A percentile compares a stretch with the other conserved stretches of the same genome.
phyloP scores from a whole-genome alignment of 2,797 vertebrate species.

The Micromesistius poutassou region DNA sequence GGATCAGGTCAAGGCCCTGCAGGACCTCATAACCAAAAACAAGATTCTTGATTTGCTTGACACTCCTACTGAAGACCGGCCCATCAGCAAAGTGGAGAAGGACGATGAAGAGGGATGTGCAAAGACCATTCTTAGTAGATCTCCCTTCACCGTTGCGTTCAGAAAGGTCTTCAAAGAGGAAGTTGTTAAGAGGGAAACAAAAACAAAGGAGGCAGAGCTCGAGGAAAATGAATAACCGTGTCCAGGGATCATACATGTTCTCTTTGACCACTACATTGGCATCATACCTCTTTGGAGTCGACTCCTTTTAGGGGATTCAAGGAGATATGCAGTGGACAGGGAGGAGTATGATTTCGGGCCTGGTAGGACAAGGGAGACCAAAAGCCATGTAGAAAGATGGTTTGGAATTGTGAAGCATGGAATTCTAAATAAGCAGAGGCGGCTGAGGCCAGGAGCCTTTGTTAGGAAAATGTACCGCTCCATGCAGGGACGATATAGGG shows the following conservation, averaged over 20 bases:
- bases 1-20: background rate
- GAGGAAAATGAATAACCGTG: slow-evolving; percentile 1
- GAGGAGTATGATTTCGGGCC: background rate
- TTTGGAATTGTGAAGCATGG: slow-evolving; percentile 34
- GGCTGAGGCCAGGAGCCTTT: slow-evolving; percentile 10
- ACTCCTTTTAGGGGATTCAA: slow-evolving; percentile 23
- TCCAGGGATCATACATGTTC: slow-evolving; percentile 4
- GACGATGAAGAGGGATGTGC: slow-evolving; percentile 14
- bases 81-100: slow-evolving; percentile 6
- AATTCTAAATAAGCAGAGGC: slow-evolving; percentile 21
- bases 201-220: too few relatives aligned
- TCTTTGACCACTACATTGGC: slow-evolving; percentile 19
- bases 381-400: slow-evolving; percentile 26
- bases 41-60: slow-evolving; percentile 7
- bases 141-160: slow-evolving; percentile 18
- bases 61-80: background rate
- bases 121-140: slow-evolving; percentile 15
- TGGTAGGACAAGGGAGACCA: slow-evolving; percentile 19
- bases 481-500: slow-evolving; percentile 26
- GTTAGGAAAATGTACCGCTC: slow-evolving; percentile 22
- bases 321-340: slow-evolving; percentile 15
- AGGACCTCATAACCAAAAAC: slow-evolving; percentile 11
- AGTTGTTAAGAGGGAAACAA: background rate
- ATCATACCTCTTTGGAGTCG: slow-evolving; percentile 29
- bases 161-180: slow-evolving; percentile 9